These are phyloP conservation scores for Drosophila erecta DNA, from an alignment of 1,140 invertebrate species.

Conservation along the genomic window DNA sequence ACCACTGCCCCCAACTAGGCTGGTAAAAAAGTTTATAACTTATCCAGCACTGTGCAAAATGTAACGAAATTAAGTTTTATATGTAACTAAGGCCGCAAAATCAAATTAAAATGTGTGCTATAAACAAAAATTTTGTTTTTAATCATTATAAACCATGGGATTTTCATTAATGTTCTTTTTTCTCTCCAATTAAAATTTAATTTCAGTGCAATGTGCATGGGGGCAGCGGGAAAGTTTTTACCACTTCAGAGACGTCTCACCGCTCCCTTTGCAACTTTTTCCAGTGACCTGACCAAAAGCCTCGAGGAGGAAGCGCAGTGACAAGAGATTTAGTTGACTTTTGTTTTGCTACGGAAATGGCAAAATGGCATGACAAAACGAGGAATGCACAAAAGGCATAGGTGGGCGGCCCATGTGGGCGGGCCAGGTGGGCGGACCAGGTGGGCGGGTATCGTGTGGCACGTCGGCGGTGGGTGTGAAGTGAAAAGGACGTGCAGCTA, in stretches of 20 bases:
- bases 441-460: background rate
- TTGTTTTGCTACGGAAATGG: slow-evolving; percentile 63
- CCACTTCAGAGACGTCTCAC: slow-evolving; percentile 24
- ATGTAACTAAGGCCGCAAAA: no score
- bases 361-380: slow-evolving; percentile 66
- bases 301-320: slow-evolving; percentile 48
- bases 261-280: slow-evolving; percentile 5
- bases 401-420: slow-evolving; percentile 14
- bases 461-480: slow-evolving; percentile 6
- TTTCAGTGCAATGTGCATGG: slow-evolving; percentile 3
- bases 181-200: no score
- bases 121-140: no score
- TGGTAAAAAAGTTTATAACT: slow-evolving; percentile 34
- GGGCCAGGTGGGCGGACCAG: slow-evolving; percentile 1
- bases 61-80: no score
- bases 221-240: slow-evolving; percentile 18
- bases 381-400: slow-evolving; percentile 54
- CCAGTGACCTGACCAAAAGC: slow-evolving; percentile 48
- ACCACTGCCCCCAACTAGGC: slow-evolving; percentile 22
- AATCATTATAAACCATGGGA: no score
- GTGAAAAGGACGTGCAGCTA: slow-evolving; percentile 50
- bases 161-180: background rate
- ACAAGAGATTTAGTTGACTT: slow-evolving; percentile 68
- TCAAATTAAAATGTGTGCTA: no score
- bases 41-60: slow-evolving; percentile 3